Base-by-base conservation (phyloP, 2,797 vertebrate species). In the Macroramphosus scolopax region DNA sequence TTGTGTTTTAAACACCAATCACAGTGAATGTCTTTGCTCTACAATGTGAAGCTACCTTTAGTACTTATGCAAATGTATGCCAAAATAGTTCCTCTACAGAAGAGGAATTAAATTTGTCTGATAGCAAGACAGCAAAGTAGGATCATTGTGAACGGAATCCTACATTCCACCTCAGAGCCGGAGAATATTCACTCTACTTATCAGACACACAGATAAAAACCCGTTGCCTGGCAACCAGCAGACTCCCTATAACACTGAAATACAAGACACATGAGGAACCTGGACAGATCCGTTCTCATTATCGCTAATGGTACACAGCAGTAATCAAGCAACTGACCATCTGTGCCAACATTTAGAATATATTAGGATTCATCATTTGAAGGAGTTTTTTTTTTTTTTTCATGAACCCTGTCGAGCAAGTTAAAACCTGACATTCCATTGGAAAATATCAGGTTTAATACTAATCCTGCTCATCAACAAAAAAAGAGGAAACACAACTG, bases 171-270 rank as follows among this genome's bases (percentile, higher is more conserved):
- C 42, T 1, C n/a, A 50, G 11, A 52, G 18, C n/a, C 16, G 9
- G 37, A 41, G 16, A 63, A 60, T 9, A 48, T 26, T 33, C 10
- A 54, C 22, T 35, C 10, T 31, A 42, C 45, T 72, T 60, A 47
- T 55, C 22, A 65, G 17, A 49, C 30, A 68, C 3, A 2, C 51
- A 12, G 20, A 62, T 57, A 14, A 61, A 76, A 52, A 53, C 12
- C 1, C 1, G 77, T 82, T 80, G 72, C 83, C 61, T 69, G 63
- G 79, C 78, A 87, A 87, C 79, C 56, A 46, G 39, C 40, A 61
- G 55, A 70, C 44, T 51, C 63, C 56, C 42, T 17, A 34, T 13
- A 31, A 44, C 47, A 54, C 17, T 56, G 6, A 28, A 17, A 41
- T 54, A 41, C 33, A 43, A 51, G 51, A 38, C 48, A 65, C 24